These are phyloP conservation scores for Tinamus guttatus DNA, from an alignment of 2,113 vertebrate genomes.

Conservation along the genomic window DNA sequence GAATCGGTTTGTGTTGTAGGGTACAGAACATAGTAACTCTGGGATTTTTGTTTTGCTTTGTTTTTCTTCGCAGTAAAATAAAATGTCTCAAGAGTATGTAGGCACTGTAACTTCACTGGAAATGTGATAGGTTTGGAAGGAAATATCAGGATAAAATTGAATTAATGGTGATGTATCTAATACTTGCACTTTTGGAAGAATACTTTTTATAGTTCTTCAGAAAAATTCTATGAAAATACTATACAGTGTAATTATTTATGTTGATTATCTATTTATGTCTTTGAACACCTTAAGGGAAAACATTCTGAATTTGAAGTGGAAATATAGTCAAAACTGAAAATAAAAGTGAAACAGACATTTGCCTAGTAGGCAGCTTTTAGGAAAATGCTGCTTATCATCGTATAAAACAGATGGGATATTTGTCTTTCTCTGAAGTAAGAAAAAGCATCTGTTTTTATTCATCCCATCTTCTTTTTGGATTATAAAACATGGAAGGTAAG, in stretches of 20 bases:
- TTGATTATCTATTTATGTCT: conserved; percentile 29
- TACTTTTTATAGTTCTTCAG: neutral
- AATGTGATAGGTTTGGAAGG: neutral
- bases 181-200: neutral
- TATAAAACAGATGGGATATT: conserved; percentile 31
- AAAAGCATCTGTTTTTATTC: conserved; percentile 32
- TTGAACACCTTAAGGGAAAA: conserved; percentile 42
- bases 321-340: conserved; percentile 40
- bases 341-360: conserved; percentile 42
- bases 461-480: neutral
- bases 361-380: conserved; percentile 21
- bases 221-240: neutral
- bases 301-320: conserved; percentile 26
- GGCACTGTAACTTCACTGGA: neutral
- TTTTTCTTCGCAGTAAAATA: neutral
- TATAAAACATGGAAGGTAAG: neutral
- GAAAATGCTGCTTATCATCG: conserved; percentile 13
- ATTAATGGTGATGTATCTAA: neutral
- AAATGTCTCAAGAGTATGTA: neutral
- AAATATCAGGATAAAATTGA: neutral
- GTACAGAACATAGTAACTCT: neutral
- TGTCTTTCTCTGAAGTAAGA: conserved; percentile 33
- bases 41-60: neutral
- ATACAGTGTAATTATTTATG: neutral
- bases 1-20: neutral